Evolutionary conservation across 2,113 vertebrate species (phyloP).

Genomic region (Malurus alboscapulatus): DNA sequence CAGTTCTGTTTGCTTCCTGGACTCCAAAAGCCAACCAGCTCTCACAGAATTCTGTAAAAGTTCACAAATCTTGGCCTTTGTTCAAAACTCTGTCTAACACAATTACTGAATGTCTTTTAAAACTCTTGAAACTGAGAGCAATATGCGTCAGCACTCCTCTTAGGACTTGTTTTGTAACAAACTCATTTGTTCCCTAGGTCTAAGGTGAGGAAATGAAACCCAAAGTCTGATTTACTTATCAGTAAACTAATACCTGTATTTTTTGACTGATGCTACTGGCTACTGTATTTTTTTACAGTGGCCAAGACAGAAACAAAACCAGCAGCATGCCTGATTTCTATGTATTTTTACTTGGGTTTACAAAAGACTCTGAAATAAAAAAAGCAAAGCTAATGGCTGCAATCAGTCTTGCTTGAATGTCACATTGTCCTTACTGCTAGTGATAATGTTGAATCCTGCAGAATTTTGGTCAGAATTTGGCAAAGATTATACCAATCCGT

Average conservation of each 20-base stretch:
- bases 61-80: not conserved
- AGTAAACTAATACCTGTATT: not conserved
- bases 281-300: not conserved
- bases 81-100: not conserved
- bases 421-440: not conserved
- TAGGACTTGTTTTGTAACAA: not conserved
- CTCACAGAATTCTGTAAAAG: not conserved
- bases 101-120: not conserved
- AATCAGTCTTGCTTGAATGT: not conserved
- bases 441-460: not conserved
- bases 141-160: not conserved
- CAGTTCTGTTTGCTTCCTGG: not conserved
- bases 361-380: not conserved
- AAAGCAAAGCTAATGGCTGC: not conserved
- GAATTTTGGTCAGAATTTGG: not conserved
- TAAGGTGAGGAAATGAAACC: not conserved
- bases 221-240: not conserved
- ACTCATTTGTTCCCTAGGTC: not conserved
- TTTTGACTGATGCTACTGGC: not conserved
- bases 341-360: not conserved
- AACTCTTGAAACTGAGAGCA: not conserved
- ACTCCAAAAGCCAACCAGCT: not conserved
- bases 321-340: not conserved
- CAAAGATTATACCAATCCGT: not conserved
- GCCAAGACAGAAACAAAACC: not conserved